phyloP scores from a whole-genome alignment of 2,797 vertebrate genomes.

The Poeciliopsis gracilis region DNA sequence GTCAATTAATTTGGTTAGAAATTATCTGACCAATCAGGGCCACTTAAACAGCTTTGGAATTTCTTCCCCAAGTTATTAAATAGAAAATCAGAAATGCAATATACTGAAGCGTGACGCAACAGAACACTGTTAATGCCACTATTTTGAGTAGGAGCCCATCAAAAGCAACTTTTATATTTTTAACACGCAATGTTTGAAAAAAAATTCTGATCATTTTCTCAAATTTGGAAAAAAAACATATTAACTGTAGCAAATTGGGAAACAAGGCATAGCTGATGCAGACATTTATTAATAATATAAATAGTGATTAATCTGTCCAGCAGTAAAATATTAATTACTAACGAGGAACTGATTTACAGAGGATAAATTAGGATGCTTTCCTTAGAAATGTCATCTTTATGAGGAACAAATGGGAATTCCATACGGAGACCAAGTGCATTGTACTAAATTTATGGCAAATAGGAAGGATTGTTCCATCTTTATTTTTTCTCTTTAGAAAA shows the following conservation, averaged over 20 bases:
- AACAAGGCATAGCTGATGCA: not conserved
- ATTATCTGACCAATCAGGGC: too few relatives aligned
- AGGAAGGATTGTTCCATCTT: not conserved
- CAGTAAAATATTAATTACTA: not conserved
- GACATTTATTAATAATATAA: not conserved
- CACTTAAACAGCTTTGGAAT: too few relatives aligned
- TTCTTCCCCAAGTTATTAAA: too few relatives aligned
- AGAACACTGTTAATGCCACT: too few relatives aligned
- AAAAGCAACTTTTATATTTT: too few relatives aligned
- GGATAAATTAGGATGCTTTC: not conserved
- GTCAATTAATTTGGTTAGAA: too few relatives aligned
- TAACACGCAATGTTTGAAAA: not conserved
- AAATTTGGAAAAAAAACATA: too few relatives aligned
- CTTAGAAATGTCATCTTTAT: not conserved
- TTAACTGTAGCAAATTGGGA: not conserved
- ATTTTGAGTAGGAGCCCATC: too few relatives aligned
- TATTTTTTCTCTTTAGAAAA: slow-evolving; percentile 28
- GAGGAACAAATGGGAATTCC: not conserved
- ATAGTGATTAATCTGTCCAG: not conserved
- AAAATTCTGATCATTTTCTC: not conserved
- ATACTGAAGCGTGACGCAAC: too few relatives aligned
- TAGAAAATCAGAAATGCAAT: too few relatives aligned
- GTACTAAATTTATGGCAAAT: slow-evolving; percentile 9
- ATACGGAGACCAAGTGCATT: not conserved
- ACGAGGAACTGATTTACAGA: not conserved